Evolutionary conservation across 2,113 vertebrate species (phyloP).

Genomic region (Misgurnus mizolepis): DNA sequence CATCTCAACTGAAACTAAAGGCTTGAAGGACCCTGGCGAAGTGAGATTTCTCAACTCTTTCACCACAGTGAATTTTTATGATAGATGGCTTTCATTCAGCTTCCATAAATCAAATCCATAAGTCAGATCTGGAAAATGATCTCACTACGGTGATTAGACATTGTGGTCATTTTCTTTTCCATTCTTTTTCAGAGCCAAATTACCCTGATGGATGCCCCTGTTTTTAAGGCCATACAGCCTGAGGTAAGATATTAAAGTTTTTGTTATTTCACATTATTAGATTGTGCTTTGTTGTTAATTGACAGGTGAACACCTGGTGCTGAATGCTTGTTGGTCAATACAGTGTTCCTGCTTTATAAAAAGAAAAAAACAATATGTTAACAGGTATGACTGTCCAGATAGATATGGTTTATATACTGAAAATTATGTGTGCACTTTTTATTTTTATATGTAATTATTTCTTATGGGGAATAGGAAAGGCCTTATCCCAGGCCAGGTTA

Average conservation of each 20-base stretch:
- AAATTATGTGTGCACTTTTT: too few species aligned
- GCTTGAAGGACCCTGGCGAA: background rate
- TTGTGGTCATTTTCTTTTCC: conserved; percentile 10
- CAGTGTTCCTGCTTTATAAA: too few species aligned
- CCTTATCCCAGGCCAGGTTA: too few species aligned
- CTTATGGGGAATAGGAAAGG: too few species aligned
- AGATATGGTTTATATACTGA: too few species aligned
- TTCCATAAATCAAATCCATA: background rate
- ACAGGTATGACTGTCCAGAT: too few species aligned
- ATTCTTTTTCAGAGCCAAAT: conserved; percentile 86
- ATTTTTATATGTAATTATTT: too few species aligned
- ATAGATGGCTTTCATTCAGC: background rate
- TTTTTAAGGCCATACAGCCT: conserved; percentile 93
- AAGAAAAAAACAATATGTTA: too few species aligned
- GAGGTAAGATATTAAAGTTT: conserved; percentile 76
- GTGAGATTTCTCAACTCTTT: background rate
- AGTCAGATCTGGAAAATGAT: conserved; percentile 22
- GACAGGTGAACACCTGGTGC: background rate
- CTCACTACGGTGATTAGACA: conserved; percentile 6
- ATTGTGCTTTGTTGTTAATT: background rate
- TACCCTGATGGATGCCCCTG: conserved; percentile 90
- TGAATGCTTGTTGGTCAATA: background rate
- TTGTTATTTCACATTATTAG: background rate
- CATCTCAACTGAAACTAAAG: background rate
- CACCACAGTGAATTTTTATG: background rate